Percentiles rank a stretch among this genome's conserved stretches.
phyloP scores from a whole-genome alignment of 2,888 invertebrate species.

The Argynnis bischoffii region DNA sequence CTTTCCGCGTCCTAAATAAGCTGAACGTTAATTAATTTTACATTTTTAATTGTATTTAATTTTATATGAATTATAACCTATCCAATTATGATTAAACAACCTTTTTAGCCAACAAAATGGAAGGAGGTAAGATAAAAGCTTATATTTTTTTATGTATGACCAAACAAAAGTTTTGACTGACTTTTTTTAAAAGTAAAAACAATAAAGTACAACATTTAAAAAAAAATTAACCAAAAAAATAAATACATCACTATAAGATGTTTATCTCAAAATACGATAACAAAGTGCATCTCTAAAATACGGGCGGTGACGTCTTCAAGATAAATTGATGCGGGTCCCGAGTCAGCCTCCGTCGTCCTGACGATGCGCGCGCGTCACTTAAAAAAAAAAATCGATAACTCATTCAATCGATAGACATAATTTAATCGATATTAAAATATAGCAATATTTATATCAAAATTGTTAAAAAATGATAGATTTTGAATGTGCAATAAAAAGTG shows the following conservation, averaged over 20 bases:
- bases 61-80: neutral
- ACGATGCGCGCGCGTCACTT: constrained; percentile 49
- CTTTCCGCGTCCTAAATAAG: constrained; percentile 12
- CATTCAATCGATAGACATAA: constrained; percentile 46
- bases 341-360: constrained; percentile 54
- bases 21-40: constrained; percentile 5
- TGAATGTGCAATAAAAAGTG: neutral
- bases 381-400: constrained; percentile 39
- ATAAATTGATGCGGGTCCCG: constrained; percentile 58
- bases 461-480: neutral
- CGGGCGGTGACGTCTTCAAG: constrained; percentile 43
- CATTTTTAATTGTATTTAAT: neutral
- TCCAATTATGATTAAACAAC: too few relatives aligned
- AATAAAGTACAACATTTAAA: too few relatives aligned
- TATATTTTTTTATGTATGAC: too few relatives aligned
- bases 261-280: constrained; percentile 39
- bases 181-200: too few relatives aligned
- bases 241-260: constrained; percentile 7
- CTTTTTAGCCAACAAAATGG: too few relatives aligned
- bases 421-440: constrained; percentile 41
- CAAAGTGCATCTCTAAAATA: constrained; percentile 46
- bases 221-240: too few relatives aligned
- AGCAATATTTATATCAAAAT: neutral
- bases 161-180: too few relatives aligned
- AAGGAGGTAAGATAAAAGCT: too few relatives aligned